phyloP scores from a whole-genome alignment of 2,888 invertebrate genomes.

The Iselma pallidipennis region DNA sequence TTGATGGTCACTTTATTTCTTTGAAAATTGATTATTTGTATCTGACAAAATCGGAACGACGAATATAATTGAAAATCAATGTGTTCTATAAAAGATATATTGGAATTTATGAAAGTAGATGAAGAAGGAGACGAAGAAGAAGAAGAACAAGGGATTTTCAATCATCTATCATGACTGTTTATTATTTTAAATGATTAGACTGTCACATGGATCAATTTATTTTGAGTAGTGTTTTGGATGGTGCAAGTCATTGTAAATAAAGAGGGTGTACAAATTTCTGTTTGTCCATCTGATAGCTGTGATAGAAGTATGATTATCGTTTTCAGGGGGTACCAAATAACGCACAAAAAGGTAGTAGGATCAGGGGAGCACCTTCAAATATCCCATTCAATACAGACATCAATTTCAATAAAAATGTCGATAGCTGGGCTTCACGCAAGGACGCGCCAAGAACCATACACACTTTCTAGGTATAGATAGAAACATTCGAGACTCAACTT shows the following conservation, averaged over 20 bases:
- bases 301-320: background rate
- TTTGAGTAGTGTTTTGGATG: too few species aligned
- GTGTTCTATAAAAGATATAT: too few species aligned
- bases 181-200: too few species aligned
- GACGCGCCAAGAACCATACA: constrained; percentile 41
- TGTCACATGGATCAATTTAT: too few species aligned
- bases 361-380: constrained; percentile 45
- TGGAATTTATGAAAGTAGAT: too few species aligned
- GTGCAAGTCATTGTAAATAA: too few species aligned
- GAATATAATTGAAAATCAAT: too few species aligned
- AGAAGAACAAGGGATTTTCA: too few species aligned
- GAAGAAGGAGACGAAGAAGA: too few species aligned
- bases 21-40: background rate
- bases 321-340: too few species aligned
- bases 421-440: constrained; percentile 41
- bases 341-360: constrained; percentile 45
- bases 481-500: constrained; percentile 11
- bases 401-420: constrained; percentile 53
- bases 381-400: constrained; percentile 50
- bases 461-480: constrained; percentile 22
- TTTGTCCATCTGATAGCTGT: background rate
- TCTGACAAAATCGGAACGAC: too few species aligned
- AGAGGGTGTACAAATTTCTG: background rate
- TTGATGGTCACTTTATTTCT: background rate
- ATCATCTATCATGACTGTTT: too few species aligned